phyloP scores from a whole-genome alignment of 2,797 vertebrate genomes.

The Gorsachius magnificus region DNA sequence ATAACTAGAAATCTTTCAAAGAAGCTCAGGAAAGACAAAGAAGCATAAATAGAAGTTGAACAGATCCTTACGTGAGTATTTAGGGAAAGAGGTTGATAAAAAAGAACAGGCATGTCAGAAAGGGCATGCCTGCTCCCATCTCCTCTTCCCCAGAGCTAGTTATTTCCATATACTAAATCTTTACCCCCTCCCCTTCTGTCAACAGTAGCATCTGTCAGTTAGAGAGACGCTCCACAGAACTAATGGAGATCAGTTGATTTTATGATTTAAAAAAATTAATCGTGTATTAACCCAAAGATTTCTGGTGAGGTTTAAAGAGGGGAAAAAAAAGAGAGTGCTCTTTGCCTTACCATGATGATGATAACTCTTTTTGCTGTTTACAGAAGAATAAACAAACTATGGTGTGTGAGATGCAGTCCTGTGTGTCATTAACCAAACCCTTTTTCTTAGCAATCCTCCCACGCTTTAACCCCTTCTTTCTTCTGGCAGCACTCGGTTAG shows the following conservation, averaged over 20 bases:
- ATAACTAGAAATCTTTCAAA: background rate
- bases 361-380: conserved; percentile 71
- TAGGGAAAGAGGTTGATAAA: background rate
- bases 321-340: background rate
- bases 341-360: conserved; percentile 77
- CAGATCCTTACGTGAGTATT: conserved; percentile 18
- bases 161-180: conserved; percentile 50
- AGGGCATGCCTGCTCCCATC: conserved; percentile 61
- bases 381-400: conserved; percentile 55
- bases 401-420: conserved; percentile 38
- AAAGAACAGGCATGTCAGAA: conserved; percentile 30
- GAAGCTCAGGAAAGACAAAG: background rate
- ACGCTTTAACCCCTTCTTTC: conserved; percentile 58
- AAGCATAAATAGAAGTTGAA: background rate
- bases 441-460: conserved; percentile 59
- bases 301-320: background rate
- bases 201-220: conserved; percentile 13
- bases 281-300: background rate
- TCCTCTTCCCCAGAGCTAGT: conserved; percentile 58
- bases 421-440: conserved; percentile 57
- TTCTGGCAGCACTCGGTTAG: conserved; percentile 17
- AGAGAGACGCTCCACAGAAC: background rate
- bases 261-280: background rate
- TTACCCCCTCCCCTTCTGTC: conserved; percentile 47
- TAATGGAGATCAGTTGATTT: background rate